A percentile compares a stretch with the other conserved stretches of the same genome.
Conservation (phyloP, 2,113 vertebrate genomes). For the Ictalurus furcatus region DNA sequence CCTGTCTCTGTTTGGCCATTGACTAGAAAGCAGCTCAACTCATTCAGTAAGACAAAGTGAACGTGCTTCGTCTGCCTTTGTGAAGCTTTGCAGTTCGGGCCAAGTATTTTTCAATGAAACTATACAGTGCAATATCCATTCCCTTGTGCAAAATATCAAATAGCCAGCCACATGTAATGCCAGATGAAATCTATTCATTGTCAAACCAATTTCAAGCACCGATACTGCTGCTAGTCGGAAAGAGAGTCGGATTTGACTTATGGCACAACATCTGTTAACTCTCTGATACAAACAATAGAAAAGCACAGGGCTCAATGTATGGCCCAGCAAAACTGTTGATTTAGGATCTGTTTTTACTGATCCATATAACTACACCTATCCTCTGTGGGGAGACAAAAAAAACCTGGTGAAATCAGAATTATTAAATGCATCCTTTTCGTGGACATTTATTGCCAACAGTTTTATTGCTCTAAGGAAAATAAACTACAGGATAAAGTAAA, state of each 20-base stretch:
- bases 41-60: slow-evolving; percentile 59
- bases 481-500: slow-evolving; percentile 6
- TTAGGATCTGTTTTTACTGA: slow-evolving; percentile 17
- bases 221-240: slow-evolving; percentile 33
- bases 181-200: slow-evolving; percentile 52
- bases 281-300: slow-evolving; percentile 23
- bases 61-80: slow-evolving; percentile 54
- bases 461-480: slow-evolving; percentile 1
- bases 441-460: slow-evolving; percentile 1
- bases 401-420: slow-evolving; percentile 8
- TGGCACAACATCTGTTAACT: slow-evolving; percentile 24
- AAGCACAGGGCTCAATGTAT: neutral
- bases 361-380: slow-evolving; percentile 13
- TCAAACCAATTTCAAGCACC: slow-evolving; percentile 46
- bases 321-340: slow-evolving; percentile 17
- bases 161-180: slow-evolving; percentile 45
- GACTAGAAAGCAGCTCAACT: slow-evolving; percentile 54
- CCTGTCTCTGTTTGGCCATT: slow-evolving; percentile 59
- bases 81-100: slow-evolving; percentile 46
- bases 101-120: slow-evolving; percentile 61
- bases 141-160: slow-evolving; percentile 53
- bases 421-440: slow-evolving; percentile 29
- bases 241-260: slow-evolving; percentile 38
- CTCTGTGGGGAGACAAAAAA: neutral
- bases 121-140: slow-evolving; percentile 56